Evolutionary conservation across 2,888 invertebrate species (phyloP).

Genomic region (Hybos culiciformis): DNA sequence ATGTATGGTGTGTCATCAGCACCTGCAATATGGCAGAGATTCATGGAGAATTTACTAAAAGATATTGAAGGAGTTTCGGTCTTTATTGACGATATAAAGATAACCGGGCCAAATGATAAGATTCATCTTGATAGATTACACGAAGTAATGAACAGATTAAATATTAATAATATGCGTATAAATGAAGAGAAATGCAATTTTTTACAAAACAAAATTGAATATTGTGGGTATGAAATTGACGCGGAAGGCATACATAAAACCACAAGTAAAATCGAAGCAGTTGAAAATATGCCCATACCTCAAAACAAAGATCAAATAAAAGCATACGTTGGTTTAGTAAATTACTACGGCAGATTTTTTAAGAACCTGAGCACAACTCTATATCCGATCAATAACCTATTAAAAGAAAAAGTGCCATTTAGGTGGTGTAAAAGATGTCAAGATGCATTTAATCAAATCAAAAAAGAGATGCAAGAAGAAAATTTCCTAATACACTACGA

Average conservation of each 20-base stretch:
- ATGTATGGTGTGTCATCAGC: slow-evolving; percentile 24
- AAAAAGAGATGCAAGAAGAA: slow-evolving; percentile 18
- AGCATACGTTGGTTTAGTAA: slow-evolving; percentile 20
- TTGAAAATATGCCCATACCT: slow-evolving; percentile 18
- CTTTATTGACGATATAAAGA: slow-evolving; percentile 20
- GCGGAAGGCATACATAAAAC: slow-evolving; percentile 22
- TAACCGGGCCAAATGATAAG: slow-evolving; percentile 16
- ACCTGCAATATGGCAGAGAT: slow-evolving; percentile 23
- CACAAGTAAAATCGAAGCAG: slow-evolving; percentile 21
- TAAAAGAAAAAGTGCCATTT: slow-evolving; percentile 18
- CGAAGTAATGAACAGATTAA: slow-evolving; percentile 16
- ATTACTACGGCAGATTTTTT: slow-evolving; percentile 25
- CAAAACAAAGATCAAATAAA: slow-evolving; percentile 19
- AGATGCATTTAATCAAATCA: slow-evolving; percentile 18
- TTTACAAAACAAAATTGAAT: slow-evolving; percentile 19
- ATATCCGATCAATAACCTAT: slow-evolving; percentile 20
- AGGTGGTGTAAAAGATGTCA: slow-evolving; percentile 16
- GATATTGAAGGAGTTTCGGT: slow-evolving; percentile 20
- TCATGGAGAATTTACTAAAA: slow-evolving; percentile 19
- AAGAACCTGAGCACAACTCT: slow-evolving; percentile 20
- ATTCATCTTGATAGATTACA: slow-evolving; percentile 18
- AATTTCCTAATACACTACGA: slow-evolving; percentile 19
- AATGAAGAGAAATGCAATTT: slow-evolving; percentile 21
- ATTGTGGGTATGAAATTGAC: slow-evolving; percentile 21
- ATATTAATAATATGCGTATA: slow-evolving; percentile 18